Evolutionary conservation across 2,888 invertebrate genomes (phyloP).

Genomic region (Sarcophaga carnaria): DNA sequence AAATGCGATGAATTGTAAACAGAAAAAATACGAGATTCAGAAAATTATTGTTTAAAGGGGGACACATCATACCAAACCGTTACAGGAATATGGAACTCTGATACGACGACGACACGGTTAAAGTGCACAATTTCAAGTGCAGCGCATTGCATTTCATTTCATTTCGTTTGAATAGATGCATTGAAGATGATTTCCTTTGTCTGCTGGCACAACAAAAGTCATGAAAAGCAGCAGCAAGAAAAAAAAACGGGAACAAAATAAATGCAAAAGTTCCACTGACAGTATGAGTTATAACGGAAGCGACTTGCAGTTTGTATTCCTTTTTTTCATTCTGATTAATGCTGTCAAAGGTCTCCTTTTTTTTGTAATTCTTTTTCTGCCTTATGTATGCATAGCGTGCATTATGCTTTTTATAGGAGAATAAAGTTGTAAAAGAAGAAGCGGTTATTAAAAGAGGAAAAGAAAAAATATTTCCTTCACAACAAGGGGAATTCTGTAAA

Average conservation of each 20-base stretch:
- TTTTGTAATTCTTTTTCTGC: background rate
- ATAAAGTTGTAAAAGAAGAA: slow-evolving; percentile 26
- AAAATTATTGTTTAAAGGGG: no score
- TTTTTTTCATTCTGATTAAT: background rate
- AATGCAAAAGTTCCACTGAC: slow-evolving; percentile 10
- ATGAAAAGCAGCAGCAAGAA: background rate
- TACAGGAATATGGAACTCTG: slow-evolving; percentile 1
- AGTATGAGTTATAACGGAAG: slow-evolving; percentile 17
- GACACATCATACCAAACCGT: background rate
- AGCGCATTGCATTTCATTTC: slow-evolving; percentile 53
- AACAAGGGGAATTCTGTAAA: no score
- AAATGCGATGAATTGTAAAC: slow-evolving; percentile 18
- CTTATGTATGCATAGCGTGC: background rate
- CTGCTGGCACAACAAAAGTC: slow-evolving; percentile 35
- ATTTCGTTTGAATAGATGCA: background rate
- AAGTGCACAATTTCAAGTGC: slow-evolving; percentile 66
- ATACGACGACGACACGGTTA: slow-evolving; percentile 53
- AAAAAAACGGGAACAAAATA: background rate
- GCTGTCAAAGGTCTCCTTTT: slow-evolving; percentile 37
- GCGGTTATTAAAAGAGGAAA: slow-evolving; percentile 1
- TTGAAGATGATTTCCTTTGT: slow-evolving; percentile 49
- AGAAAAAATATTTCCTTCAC: background rate
- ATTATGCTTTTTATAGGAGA: background rate
- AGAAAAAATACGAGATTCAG: background rate
- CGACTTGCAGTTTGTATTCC: no score